Conservation (phyloP, 2,888 invertebrate genomes). For the Cantharis rufa region DNA sequence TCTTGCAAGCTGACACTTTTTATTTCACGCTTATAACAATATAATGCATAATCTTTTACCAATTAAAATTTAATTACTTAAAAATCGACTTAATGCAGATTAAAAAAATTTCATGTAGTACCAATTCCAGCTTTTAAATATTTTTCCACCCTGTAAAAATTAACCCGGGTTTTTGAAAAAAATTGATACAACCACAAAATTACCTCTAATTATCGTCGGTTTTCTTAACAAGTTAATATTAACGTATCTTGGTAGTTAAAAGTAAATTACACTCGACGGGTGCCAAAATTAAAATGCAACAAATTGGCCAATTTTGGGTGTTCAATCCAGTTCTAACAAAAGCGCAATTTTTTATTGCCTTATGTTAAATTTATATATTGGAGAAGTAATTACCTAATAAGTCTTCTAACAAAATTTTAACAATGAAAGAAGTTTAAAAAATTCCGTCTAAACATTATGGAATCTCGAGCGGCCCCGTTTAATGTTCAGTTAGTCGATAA, state of each 20-base stretch:
- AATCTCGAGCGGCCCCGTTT: constrained; percentile 4
- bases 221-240: not conserved
- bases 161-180: not conserved
- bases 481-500: constrained; percentile 22
- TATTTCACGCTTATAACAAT: not conserved
- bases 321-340: constrained; percentile 3
- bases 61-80: not conserved
- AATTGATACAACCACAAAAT: not conserved
- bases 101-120: not conserved
- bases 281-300: not conserved
- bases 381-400: not conserved
- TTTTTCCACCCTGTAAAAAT: not conserved
- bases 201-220: not conserved
- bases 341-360: not conserved
- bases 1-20: not conserved
- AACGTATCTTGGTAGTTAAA: not conserved
- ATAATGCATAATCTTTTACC: not conserved
- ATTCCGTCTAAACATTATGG: constrained; percentile 6
- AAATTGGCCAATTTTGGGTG: constrained; percentile 16
- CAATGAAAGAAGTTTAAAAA: not conserved
- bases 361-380: not conserved
- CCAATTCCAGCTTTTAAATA: not conserved
- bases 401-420: not conserved
- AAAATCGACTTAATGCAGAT: not conserved
- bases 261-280: not conserved